Percentiles rank a stretch among this genome's conserved stretches.
phyloP scores from a whole-genome alignment of 2,113 vertebrate species.

The Clarias gariepinus region DNA sequence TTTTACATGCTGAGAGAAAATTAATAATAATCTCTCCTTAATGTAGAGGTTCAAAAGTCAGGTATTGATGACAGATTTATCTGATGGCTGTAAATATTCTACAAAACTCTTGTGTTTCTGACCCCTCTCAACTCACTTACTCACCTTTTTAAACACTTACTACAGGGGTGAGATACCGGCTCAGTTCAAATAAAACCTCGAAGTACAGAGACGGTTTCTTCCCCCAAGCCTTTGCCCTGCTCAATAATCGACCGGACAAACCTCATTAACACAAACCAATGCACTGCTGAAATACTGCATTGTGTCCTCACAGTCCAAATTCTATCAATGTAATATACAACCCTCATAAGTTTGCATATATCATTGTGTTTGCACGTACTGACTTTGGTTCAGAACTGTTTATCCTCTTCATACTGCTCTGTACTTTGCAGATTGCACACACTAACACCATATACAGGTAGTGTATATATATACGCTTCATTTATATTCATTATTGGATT shows the following conservation, averaged over 20 bases:
- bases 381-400: neutral
- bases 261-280: neutral
- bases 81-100: neutral
- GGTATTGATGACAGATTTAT: neutral
- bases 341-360: neutral
- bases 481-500: neutral
- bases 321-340: neutral
- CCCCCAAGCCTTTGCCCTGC: neutral
- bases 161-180: neutral
- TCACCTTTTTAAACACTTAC: neutral
- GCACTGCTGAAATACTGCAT: neutral
- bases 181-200: neutral
- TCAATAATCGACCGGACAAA: neutral
- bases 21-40: neutral
- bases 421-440: neutral
- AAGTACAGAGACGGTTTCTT: neutral
- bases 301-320: neutral
- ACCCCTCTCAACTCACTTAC: neutral
- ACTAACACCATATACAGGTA: too few relatives aligned
- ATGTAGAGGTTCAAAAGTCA: neutral
- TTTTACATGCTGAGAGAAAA: neutral
- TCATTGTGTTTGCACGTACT: neutral
- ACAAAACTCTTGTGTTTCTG: neutral
- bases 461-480: neutral
- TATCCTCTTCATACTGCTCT: neutral